Evolutionary conservation across 2,113 vertebrate species (phyloP), one percentile per base, ranked within the genome.

Genomic region (Centropus bengalensis): DNA sequence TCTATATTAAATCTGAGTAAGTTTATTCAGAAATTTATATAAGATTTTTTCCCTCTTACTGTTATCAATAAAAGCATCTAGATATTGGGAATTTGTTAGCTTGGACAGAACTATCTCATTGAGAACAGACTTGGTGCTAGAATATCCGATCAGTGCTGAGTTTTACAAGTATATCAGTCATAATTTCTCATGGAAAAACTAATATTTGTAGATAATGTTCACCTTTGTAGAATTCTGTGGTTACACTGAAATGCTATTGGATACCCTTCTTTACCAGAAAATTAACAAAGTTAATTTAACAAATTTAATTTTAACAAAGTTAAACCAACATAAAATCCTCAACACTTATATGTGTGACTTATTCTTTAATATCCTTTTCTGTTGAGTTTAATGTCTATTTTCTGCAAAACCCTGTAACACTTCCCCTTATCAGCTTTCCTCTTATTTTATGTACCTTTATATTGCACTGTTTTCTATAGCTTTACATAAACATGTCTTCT

Each of bases 1-100:
- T 71, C 30, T 94, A 4, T 80, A 77, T 82, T 76, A 89, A 73
- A 83, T 68, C 56, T 75, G 32, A 89, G 26, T 47, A 74, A 59
- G 93, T 78, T 55, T 94, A 83, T 96, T 94, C 55, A 81, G 42
- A 89, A 76, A 76, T 78, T 54, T 77, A 76, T 36, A 38, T 79
- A 82, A 62, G 27, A 30, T 33, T 38, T 51, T 38, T 8, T 8
- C 26, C 9, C 2, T 11, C 3, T 67, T 80, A 83, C 76, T 52
- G 16, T 49, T 91, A 23, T 59, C 44, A 73, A 30, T 86, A 79
- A 80, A 86, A 77, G 5, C 28, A 38, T 70, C 18, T 59, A 66
- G 14, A 59, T 89, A 47, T 6, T 70, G n/a, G 4, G 16, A 82
- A 9, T 64, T 58, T 81, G 8, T 68, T 82, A 26, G 7, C n/a